A percentile compares a stretch with the other conserved stretches of the same genome.
Conservation (phyloP, 2,888 invertebrate genomes). For the Oxyteleia sp. region DNA sequence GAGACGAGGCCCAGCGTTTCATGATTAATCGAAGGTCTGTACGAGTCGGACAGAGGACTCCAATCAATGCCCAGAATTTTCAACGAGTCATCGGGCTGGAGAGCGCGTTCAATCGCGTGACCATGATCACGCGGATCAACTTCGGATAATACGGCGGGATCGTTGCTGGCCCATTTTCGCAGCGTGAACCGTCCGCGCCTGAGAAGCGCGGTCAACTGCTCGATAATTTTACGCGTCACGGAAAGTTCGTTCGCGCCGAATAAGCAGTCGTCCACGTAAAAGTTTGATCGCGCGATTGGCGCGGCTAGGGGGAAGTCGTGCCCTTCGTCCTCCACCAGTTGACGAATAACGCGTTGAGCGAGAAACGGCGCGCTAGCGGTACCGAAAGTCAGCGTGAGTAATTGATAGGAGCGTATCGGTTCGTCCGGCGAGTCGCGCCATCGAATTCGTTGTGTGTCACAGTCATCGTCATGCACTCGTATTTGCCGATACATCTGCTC, state of each 20-base stretch:
- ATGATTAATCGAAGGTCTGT: not conserved
- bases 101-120: not conserved
- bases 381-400: too few relatives aligned
- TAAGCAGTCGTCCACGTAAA: slow-evolving; percentile 40
- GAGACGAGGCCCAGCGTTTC: not conserved
- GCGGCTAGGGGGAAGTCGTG: slow-evolving; percentile 1
- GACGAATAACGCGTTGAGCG: too few relatives aligned
- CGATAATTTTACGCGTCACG: not conserved
- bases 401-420: too few relatives aligned
- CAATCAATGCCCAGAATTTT: slow-evolving; percentile 1
- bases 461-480: not conserved
- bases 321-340: too few relatives aligned
- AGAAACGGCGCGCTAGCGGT: too few relatives aligned
- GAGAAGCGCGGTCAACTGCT: not conserved
- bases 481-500: slow-evolving; percentile 10
- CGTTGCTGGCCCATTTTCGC: slow-evolving; percentile 21
- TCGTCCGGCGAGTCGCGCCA: not conserved
- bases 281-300: too few relatives aligned
- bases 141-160: not conserved
- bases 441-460: slow-evolving; percentile 3
- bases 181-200: not conserved
- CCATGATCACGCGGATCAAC: not conserved
- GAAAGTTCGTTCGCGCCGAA: not conserved
- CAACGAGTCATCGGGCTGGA: not conserved
- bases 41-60: not conserved